Conservation (phyloP, 2,888 invertebrate genomes). For the Dryobotodes eremita region DNA sequence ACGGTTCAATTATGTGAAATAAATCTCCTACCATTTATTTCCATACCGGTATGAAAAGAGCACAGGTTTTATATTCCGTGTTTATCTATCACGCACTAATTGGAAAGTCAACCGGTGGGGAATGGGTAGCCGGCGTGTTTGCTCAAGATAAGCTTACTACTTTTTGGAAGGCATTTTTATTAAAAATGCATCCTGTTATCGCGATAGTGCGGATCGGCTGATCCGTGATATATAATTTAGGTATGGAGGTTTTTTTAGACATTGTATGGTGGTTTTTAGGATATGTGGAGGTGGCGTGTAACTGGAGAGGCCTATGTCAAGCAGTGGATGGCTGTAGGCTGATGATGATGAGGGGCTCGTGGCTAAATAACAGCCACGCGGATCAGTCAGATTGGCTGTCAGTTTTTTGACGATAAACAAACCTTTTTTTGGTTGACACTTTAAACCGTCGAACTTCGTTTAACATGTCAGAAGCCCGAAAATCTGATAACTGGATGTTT, state of each 20-base stretch:
- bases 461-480: background rate
- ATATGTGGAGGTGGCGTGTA: background rate
- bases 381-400: background rate
- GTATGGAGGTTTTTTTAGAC: background rate
- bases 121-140: constrained; percentile 50
- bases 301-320: background rate
- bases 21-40: constrained; percentile 24
- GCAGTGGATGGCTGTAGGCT: background rate
- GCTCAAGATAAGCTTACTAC: constrained; percentile 53
- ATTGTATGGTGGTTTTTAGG: background rate
- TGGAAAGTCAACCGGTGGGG: constrained; percentile 65
- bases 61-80: constrained; percentile 40
- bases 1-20: constrained; percentile 28
- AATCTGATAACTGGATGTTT: background rate
- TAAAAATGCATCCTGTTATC: constrained; percentile 62
- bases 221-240: constrained; percentile 11
- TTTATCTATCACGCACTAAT: constrained; percentile 64
- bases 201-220: constrained; percentile 49
- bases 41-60: constrained; percentile 23
- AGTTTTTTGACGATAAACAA: background rate
- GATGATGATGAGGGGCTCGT: background rate
- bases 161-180: constrained; percentile 60
- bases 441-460: background rate
- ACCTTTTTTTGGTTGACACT: background rate
- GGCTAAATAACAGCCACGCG: background rate